These are phyloP conservation scores for Tauraco hartlaubi DNA, from an alignment of 2,797 vertebrate genomes.

Conservation along the genomic window DNA sequence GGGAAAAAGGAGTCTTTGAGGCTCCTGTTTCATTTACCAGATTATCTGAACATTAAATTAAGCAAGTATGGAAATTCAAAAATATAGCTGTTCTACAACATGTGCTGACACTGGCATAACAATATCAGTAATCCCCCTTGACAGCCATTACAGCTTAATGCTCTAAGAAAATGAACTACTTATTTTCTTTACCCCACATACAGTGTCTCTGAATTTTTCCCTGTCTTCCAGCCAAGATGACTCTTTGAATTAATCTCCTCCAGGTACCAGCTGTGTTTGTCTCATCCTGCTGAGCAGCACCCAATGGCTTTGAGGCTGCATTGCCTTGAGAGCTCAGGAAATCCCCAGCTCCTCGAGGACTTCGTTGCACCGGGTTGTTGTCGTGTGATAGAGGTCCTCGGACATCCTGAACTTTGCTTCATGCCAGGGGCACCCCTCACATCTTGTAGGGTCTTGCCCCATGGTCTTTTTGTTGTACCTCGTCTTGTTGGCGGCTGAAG, in stretches of 20 bases:
- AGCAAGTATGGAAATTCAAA: constrained; percentile 70
- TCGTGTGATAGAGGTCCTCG: not conserved
- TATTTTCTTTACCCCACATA: constrained; percentile 61
- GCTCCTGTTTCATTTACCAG: constrained; percentile 64
- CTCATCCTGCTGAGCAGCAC: constrained; percentile 24
- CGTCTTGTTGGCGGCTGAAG: not conserved
- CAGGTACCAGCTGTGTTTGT: constrained; percentile 66
- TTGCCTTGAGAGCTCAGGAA: constrained; percentile 42
- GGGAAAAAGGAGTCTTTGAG: not conserved
- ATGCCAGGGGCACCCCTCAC: not conserved
- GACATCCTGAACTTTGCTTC: not conserved
- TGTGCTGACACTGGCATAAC: constrained; percentile 70
- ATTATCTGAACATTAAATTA: constrained; percentile 71
- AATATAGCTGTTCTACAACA: constrained; percentile 58
- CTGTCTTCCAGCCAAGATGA: constrained; percentile 47
- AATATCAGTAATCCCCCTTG: constrained; percentile 68
- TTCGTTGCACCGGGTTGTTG: not conserved
- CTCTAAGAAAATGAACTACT: constrained; percentile 61
- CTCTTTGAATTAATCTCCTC: constrained; percentile 41
- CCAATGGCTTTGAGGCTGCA: not conserved
- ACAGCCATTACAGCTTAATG: constrained; percentile 71
- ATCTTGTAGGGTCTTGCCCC: not conserved
- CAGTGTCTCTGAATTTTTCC: not conserved
- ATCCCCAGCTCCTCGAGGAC: not conserved
- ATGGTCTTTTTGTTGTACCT: accelerated